A percentile compares a stretch with the other conserved stretches of the same genome.
Evolutionary conservation across 1,140 invertebrate genomes (phyloP).

Genomic region (Zophobas atratus): DNA sequence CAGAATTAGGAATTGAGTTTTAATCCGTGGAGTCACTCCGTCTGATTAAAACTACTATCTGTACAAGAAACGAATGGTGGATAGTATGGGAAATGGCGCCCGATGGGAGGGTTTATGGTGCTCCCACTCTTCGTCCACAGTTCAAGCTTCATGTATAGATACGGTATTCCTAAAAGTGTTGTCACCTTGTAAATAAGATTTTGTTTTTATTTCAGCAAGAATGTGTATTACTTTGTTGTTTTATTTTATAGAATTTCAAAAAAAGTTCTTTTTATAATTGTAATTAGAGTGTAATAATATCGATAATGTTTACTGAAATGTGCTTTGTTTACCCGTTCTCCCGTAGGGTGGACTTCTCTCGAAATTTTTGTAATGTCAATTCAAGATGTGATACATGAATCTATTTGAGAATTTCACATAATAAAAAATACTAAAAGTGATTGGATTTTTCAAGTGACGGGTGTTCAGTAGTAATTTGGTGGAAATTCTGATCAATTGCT

Average conservation of each 20-base stretch:
- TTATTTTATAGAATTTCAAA: neutral
- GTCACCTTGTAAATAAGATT: constrained; percentile 28
- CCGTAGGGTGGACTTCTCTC: neutral
- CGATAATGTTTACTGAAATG: constrained; percentile 7
- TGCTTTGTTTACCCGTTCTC: constrained; percentile 10
- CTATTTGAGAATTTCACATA: constrained; percentile 43
- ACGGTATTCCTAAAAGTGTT: neutral
- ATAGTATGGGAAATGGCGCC: no score
- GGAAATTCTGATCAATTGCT: no score
- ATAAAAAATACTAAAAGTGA: neutral
- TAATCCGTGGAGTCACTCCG: neutral
- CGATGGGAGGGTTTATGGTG: no score
- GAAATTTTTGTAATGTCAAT: constrained; percentile 4
- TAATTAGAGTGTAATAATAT: constrained; percentile 24
- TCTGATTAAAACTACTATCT: no score
- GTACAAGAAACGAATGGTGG: no score
- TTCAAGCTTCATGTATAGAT: neutral
- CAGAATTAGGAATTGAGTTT: neutral
- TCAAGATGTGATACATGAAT: constrained; percentile 7
- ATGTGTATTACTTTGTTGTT: neutral
- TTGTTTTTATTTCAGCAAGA: constrained; percentile 24
- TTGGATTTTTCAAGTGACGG: no score
- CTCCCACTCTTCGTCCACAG: neutral
- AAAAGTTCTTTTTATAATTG: constrained; percentile 19
- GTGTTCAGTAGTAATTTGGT: no score